These are phyloP conservation scores for Caenorhabditis imperialis DNA, from an alignment of 2,888 invertebrate genomes.

Conservation along the genomic window DNA sequence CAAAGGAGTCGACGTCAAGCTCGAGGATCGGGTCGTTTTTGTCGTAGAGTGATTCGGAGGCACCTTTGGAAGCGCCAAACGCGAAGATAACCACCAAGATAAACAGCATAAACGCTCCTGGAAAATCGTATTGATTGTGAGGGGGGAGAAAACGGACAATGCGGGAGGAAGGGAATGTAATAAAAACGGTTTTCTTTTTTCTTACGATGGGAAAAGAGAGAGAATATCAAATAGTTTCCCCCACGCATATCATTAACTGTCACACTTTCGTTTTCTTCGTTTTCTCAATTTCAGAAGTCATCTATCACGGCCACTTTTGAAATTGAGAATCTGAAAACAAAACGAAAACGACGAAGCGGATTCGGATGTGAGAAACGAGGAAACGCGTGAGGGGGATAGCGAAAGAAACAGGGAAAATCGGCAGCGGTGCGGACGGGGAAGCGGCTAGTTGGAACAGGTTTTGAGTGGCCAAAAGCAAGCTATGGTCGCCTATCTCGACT, in stretches of 20 bases:
- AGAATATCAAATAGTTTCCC: constrained; percentile 6
- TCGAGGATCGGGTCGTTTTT: constrained; percentile 72
- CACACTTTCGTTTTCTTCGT: constrained; percentile 43
- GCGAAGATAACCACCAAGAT: constrained; percentile 51
- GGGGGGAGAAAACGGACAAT: neutral
- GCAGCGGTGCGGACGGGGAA: constrained; percentile 32
- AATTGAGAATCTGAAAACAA: constrained; percentile 5
- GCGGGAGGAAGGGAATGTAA: constrained; percentile 2
- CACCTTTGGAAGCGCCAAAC: constrained; percentile 29
- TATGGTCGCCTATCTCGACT: constrained; percentile 50
- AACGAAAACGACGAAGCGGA: constrained; percentile 30
- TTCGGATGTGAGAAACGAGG: constrained; percentile 47
- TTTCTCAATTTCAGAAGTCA: constrained; percentile 5
- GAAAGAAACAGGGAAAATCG: constrained; percentile 28
- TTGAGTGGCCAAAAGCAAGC: constrained; percentile 49
- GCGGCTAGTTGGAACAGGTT: constrained; percentile 51
- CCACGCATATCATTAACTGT: constrained; percentile 7
- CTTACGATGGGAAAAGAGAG: constrained; percentile 21
- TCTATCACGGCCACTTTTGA: no score
- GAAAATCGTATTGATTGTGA: constrained; percentile 17
- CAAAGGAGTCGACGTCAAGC: constrained; percentile 72
- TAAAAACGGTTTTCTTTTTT: neutral
- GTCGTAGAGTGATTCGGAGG: constrained; percentile 58
- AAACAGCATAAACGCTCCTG: constrained; percentile 55
- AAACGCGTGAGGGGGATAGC: constrained; percentile 39